phyloP scores from a whole-genome alignment of 2,113 vertebrate species.

The Platanista minor region DNA sequence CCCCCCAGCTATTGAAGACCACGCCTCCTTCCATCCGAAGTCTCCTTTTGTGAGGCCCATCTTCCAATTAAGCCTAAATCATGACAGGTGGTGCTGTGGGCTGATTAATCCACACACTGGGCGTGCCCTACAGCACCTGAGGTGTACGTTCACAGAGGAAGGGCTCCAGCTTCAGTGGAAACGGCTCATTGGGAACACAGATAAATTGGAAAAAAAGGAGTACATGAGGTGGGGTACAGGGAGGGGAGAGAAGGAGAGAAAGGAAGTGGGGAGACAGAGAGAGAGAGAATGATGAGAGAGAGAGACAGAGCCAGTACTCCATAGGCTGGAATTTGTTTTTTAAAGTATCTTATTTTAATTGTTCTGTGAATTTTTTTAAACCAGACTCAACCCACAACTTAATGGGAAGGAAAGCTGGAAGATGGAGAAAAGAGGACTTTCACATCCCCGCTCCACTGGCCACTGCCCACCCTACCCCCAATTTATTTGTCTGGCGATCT shows the following conservation, averaged over 20 bases:
- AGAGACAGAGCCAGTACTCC: not conserved
- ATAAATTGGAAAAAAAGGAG: not conserved
- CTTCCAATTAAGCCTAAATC: slow-evolving; percentile 42
- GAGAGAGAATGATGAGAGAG: not conserved
- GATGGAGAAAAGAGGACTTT: not conserved
- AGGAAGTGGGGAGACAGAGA: no score
- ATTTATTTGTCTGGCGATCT: not conserved
- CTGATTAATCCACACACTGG: not conserved
- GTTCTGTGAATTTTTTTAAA: not conserved
- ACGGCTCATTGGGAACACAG: not conserved
- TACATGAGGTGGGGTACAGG: accelerated
- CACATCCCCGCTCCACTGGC: not conserved
- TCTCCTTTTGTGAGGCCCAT: not conserved
- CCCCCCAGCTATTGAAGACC: not conserved
- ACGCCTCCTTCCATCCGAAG: not conserved
- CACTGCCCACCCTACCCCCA: no score
- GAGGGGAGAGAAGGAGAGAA: not conserved
- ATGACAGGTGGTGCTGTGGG: slow-evolving; percentile 41
- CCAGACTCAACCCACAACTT: not conserved
- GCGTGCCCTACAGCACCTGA: not conserved
- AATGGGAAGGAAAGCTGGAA: not conserved
- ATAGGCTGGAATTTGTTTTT: not conserved
- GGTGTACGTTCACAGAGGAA: not conserved
- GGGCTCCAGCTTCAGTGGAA: not conserved
- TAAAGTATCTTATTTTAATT: slow-evolving; percentile 2